Evolutionary conservation across 2,113 vertebrate genomes (phyloP).

Genomic region (Eulacestoma nigropectus): DNA sequence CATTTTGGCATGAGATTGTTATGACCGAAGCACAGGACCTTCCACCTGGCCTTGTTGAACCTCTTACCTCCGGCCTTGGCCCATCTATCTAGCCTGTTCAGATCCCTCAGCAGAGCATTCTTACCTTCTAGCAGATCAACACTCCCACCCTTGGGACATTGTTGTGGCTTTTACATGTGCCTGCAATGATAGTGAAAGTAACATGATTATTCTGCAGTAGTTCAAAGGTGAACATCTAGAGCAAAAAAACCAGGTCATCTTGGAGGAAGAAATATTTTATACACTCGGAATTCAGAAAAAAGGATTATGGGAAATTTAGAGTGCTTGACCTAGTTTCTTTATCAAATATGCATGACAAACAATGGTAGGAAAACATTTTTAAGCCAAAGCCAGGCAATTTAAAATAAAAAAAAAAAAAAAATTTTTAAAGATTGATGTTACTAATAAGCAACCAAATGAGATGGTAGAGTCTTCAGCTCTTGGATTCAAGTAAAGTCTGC

Average conservation of each 20-base stretch:
- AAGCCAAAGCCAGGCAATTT: background rate
- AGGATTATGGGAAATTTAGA: background rate
- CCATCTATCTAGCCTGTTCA: background rate
- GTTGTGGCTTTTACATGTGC: background rate
- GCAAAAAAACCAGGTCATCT: background rate
- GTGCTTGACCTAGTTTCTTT: background rate
- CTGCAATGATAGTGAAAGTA: background rate
- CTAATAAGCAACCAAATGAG: background rate
- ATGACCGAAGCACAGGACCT: too few species aligned
- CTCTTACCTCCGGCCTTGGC: background rate
- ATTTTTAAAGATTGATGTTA: background rate
- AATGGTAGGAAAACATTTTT: background rate
- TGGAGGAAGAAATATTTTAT: background rate
- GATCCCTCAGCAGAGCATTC: background rate
- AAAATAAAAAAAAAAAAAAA: background rate
- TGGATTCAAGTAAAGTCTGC: background rate
- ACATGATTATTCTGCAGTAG: background rate
- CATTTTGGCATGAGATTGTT: background rate
- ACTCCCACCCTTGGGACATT: background rate
- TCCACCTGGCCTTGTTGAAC: background rate
- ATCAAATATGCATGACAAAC: background rate
- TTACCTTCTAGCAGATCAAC: background rate
- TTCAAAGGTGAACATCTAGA: background rate
- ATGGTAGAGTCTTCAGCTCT: background rate
- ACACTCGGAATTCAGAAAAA: background rate